phyloP scores from a whole-genome alignment of 2,113 vertebrate genomes.

The Arenaria interpres region DNA sequence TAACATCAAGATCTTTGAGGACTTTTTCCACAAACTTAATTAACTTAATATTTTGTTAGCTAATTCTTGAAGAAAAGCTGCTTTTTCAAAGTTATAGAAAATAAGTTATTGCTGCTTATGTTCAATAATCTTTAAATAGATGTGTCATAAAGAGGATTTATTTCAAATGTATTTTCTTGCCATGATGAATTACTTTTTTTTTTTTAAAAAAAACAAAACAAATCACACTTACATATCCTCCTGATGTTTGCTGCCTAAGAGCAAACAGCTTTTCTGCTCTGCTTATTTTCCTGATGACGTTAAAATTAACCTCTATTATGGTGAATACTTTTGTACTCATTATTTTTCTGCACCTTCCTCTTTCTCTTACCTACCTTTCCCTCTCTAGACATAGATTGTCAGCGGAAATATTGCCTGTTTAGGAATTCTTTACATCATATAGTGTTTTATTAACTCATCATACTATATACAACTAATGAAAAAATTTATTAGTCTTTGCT shows the following conservation, averaged over 20 bases:
- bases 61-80: background rate
- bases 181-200: background rate
- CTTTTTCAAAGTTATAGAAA: background rate
- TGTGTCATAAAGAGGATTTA: background rate
- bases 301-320: background rate
- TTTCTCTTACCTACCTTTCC: background rate
- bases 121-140: background rate
- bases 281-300: background rate
- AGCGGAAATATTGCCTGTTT: background rate
- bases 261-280: background rate
- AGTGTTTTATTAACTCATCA: background rate
- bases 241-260: background rate
- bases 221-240: background rate
- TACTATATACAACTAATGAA: background rate
- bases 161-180: background rate
- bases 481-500: background rate
- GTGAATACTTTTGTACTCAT: background rate
- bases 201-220: background rate
- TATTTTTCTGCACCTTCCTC: background rate
- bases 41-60: background rate
- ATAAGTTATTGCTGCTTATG: background rate
- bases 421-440: background rate
- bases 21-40: background rate
- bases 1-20: background rate
- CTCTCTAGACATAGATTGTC: background rate